Base-by-base conservation (phyloP, 2,113 vertebrate genomes). In the Sorex araneus region DNA sequence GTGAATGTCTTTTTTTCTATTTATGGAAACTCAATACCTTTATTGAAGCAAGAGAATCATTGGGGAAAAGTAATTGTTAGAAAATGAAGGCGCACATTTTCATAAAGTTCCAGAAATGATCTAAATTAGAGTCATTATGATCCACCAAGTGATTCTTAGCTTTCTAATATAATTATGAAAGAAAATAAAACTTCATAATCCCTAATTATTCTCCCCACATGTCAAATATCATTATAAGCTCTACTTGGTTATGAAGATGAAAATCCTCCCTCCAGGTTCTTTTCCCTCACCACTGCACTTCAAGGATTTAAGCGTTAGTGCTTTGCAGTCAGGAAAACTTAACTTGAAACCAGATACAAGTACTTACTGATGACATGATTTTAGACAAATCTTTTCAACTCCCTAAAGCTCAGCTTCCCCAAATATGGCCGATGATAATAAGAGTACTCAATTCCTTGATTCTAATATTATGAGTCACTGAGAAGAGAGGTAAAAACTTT, bases 161-260 rank as follows among this genome's bases (percentile, higher is more conserved):
- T 93, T 92, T 89, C 83, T 94, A 70, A 92, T 86, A 28, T 93
- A 88, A 93, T 96, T 93, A 91, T 32, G 60, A 84, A 63, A 91
- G 54, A 87, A 95, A 89, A 92, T 94, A 93, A 95, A 95, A 89
- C 40, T 64, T 93, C n/a, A 91, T 89, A 87, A 91, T 60, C 28
- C 13, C 27, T 82, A 83, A 86, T 91, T 90, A 90, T 92, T 95
- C 84, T 95, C 71, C 32, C 73, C 50, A 83, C 60, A 32, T 80
- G 16, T 77, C 75, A 96, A 64, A 69, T 80, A 77, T 63, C 36
- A 47, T 95, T 93, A 86, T 66, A 40, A 83, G 23, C 66, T 80
- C 84, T 11, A 84, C 9, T 84, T 90, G n/a, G 4, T 93, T 93
- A 93, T 64, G 0, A 78, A 77, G 69, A 60, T 34, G 54, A 76